Evolutionary conservation across 2,797 vertebrate species (phyloP).

Genomic region (Hyperoplus lanceolatus): DNA sequence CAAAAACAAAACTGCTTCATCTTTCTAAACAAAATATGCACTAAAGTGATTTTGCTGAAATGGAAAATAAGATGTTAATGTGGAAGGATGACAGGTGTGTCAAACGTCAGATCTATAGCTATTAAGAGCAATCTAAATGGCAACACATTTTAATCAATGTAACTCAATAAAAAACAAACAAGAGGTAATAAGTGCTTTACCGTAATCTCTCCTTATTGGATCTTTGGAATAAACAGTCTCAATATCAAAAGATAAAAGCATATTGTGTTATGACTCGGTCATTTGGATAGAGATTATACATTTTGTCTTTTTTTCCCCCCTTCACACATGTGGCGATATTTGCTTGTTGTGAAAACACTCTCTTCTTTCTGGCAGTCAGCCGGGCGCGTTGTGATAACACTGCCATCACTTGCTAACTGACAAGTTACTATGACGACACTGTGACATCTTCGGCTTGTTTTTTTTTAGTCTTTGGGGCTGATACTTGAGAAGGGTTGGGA

Average conservation of each 20-base stretch:
- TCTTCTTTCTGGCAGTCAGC: constrained; percentile 32
- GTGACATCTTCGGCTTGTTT: constrained; percentile 36
- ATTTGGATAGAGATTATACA: constrained; percentile 59
- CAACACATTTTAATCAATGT: constrained; percentile 29
- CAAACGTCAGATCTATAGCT: background rate
- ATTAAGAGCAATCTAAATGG: constrained; percentile 10
- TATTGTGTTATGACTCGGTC: constrained; percentile 56
- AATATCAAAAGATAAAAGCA: constrained; percentile 44
- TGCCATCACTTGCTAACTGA: constrained; percentile 43
- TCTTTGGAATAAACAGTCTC: constrained; percentile 47
- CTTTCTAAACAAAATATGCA: background rate
- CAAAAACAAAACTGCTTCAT: background rate
- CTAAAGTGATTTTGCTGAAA: background rate
- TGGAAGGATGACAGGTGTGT: background rate
- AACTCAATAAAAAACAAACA: background rate
- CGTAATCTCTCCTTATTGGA: constrained; percentile 9
- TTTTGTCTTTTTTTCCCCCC: constrained; percentile 22
- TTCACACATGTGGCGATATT: constrained; percentile 60
- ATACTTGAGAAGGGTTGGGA: background rate
- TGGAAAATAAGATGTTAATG: background rate
- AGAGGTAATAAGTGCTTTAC: constrained; percentile 7
- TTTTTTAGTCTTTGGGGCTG: constrained; percentile 9
- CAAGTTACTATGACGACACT: constrained; percentile 27
- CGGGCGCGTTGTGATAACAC: constrained; percentile 60
- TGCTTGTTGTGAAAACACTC: constrained; percentile 72